These are phyloP conservation scores for Otocyon megalotis DNA, from an alignment of 2,113 vertebrate species.

Conservation along the genomic window DNA sequence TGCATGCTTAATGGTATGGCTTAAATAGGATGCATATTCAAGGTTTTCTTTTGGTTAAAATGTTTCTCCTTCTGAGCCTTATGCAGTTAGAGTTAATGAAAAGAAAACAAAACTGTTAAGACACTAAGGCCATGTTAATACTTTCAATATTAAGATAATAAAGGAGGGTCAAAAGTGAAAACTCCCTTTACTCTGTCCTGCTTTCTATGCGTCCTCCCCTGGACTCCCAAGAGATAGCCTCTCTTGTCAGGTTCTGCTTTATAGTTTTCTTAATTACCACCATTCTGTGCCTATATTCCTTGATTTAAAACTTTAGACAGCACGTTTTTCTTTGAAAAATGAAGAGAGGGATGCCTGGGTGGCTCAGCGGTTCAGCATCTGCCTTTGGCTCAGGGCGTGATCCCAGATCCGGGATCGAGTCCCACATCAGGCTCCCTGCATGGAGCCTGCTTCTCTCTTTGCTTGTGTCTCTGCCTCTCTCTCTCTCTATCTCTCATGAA, in stretches of 20 bases:
- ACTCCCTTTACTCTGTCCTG: background rate
- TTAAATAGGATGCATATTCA: background rate
- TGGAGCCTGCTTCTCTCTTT: too few relatives aligned
- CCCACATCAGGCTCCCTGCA: too few relatives aligned
- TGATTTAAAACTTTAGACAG: background rate
- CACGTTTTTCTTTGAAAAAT: slow-evolving; percentile 2
- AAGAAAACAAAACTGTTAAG: background rate
- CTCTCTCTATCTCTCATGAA: too few relatives aligned
- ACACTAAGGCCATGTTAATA: background rate
- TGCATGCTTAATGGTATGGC: background rate
- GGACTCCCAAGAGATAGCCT: background rate
- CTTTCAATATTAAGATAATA: background rate
- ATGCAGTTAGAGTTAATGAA: background rate
- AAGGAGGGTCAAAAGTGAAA: background rate
- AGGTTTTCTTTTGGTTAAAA: background rate
- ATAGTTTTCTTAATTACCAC: background rate
- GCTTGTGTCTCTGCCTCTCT: too few relatives aligned
- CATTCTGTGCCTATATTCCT: background rate
- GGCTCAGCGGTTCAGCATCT: too few relatives aligned
- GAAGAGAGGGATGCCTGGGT: too few relatives aligned
- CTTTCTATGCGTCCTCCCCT: accelerated
- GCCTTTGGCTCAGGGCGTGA: too few relatives aligned
- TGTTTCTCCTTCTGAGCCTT: slow-evolving; percentile 11
- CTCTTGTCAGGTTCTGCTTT: background rate
- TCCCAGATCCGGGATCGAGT: too few relatives aligned